Base-by-base conservation (phyloP, 2,113 vertebrate genomes). In the Martes martes region DNA sequence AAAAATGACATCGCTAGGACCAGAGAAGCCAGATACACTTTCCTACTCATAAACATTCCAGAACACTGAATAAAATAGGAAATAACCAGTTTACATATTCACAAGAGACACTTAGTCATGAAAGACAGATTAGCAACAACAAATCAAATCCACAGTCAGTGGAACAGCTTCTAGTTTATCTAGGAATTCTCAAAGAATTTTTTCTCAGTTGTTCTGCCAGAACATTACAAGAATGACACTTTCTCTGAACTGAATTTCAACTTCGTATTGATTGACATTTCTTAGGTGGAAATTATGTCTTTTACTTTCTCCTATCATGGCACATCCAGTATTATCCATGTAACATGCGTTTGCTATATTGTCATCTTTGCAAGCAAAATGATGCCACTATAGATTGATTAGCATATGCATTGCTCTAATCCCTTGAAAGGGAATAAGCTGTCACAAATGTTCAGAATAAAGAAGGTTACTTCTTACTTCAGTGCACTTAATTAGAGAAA, bases 401-500 rank as follows among this genome's bases (percentile, higher is more conserved):
- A 96, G 84, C 59, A 80, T 92, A 36, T 47, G 73, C n/a, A 45
- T n/a, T 73, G 47, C 96, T 78, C 45, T 89, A 81, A 92, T 90
- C 91, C 67, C 55, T 79, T 88, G 13, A 93, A 69, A 95, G 80
- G 96, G 94, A 95, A 98, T 92, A 94, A 92, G 36, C 36, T 96
- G 74, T 97, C 96, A 96, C 80, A 90, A 97, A 88, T 67, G 78
- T 31, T 52, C 74, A 87, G 19, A 52, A 93, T 93, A 97, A 98
- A 52, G 93, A 97, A 97, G 65, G 63, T 21, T 96, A 92, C 78
- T 89, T 95, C 98, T 93, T 96, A 98, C 94, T 83, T 96, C 76
- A 81, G 69, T 80, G 57, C n/a, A 94, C 93, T 97, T 97, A 97
- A 96, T 94, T 96, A 96, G 31, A 93, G 79, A 91, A 98, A 82